Conservation (phyloP, 2,797 vertebrate genomes). For the Chiropotes sagulatus region DNA sequence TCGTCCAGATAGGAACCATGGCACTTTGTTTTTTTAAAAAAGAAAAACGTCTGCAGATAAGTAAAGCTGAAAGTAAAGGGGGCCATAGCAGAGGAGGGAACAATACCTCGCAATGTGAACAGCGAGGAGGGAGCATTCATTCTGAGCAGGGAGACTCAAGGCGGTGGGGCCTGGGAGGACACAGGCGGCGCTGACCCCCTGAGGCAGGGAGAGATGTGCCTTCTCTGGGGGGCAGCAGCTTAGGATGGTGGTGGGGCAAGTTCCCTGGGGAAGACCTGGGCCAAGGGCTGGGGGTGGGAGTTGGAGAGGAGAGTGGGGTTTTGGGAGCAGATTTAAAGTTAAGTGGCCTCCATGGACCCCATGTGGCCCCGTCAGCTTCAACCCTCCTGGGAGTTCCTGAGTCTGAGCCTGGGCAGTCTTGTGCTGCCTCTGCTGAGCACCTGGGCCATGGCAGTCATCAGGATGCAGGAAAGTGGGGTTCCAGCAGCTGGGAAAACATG, state of each 20-base stretch:
- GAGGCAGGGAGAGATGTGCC: no score
- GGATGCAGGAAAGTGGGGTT: not conserved
- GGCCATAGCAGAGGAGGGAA: not conserved
- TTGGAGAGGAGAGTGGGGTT: rapidly evolving
- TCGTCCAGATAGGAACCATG: not conserved
- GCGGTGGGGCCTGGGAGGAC: not conserved
- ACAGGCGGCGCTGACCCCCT: rapidly evolving
- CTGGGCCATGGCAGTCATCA: not conserved
- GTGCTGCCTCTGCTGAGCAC: not conserved
- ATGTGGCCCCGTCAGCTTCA: not conserved
- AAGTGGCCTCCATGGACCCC: not conserved
- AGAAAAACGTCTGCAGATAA: not conserved
- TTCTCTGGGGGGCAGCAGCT: not conserved
- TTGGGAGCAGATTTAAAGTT: not conserved
- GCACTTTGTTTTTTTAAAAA: not conserved
- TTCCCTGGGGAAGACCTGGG: not conserved
- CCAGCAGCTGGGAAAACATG: constrained; percentile 48
- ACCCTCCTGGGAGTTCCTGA: not conserved
- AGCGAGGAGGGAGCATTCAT: not conserved
- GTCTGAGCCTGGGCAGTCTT: not conserved
- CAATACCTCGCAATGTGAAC: not conserved
- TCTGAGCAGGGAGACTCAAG: rapidly evolving
- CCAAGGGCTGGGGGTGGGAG: not conserved
- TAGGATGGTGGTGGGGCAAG: no score
- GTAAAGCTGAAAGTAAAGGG: not conserved